Conservation (phyloP, 2,797 vertebrate genomes). For the Phrynocephalus forsythii region DNA sequence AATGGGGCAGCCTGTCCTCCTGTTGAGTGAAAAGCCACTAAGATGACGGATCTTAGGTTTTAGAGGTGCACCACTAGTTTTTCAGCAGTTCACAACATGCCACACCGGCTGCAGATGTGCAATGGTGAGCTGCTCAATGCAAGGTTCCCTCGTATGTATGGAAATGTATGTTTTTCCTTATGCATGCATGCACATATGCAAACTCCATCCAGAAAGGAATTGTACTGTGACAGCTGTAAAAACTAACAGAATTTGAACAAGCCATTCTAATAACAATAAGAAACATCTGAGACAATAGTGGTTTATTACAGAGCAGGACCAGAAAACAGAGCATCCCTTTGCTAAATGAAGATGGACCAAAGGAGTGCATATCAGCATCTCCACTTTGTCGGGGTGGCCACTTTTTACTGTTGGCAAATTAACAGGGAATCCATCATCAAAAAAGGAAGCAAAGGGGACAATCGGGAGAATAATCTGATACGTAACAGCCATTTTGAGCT, state of each 20-base stretch:
- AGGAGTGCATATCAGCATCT: too few relatives aligned
- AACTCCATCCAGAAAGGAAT: background rate
- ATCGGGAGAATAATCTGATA: too few relatives aligned
- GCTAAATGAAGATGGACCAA: too few relatives aligned
- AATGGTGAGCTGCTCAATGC: background rate
- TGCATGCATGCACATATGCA: background rate
- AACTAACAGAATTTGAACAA: background rate
- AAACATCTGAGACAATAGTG: background rate
- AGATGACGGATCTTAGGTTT: background rate
- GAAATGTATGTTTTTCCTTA: background rate
- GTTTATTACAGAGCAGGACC: background rate
- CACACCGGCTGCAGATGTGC: too few relatives aligned
- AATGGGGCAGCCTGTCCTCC: background rate
- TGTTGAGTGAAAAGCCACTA: background rate
- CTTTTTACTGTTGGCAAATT: background rate
- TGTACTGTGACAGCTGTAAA: too few relatives aligned
- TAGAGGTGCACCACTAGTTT: background rate
- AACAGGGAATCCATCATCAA: background rate
- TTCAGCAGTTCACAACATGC: background rate
- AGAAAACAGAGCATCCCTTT: background rate
- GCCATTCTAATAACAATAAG: background rate
- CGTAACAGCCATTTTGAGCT: too few relatives aligned
- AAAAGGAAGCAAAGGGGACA: too few relatives aligned
- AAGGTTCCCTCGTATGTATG: background rate
- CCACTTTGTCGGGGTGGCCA: too few relatives aligned